Conservation (phyloP, 2,113 vertebrate genomes). For the Myiopsitta monachus region DNA sequence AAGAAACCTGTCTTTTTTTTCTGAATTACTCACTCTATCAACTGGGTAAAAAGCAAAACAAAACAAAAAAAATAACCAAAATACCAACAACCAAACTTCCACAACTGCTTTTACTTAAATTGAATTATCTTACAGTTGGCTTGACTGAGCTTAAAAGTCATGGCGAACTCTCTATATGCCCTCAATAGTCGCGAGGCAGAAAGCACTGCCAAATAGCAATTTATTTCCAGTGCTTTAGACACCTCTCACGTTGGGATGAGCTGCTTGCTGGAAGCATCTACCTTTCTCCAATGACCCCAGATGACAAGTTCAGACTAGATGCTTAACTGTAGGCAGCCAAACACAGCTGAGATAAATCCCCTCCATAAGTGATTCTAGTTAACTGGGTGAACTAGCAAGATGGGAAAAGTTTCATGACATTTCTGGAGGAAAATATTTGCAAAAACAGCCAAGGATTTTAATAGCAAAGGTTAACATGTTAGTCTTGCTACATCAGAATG, state of each 20-base stretch:
- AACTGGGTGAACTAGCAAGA: conserved; percentile 17
- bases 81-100: not conserved
- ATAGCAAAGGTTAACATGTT: conserved; percentile 6
- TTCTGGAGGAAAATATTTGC: not conserved
- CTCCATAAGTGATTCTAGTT: not conserved
- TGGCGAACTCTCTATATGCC: not conserved
- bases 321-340: not conserved
- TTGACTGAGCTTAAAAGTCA: not conserved
- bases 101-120: not conserved
- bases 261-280: not conserved
- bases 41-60: not conserved
- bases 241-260: not conserved
- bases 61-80: not conserved
- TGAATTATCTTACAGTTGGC: not conserved
- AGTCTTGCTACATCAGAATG: not conserved
- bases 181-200: not conserved
- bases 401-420: not conserved
- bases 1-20: not conserved
- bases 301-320: not conserved
- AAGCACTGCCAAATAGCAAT: not conserved
- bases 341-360: not conserved
- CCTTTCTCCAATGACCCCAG: not conserved
- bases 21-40: not conserved
- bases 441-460: conserved; percentile 27
- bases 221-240: not conserved